phyloP scores from a whole-genome alignment of 2,888 invertebrate genomes.

The Selenia dentaria region DNA sequence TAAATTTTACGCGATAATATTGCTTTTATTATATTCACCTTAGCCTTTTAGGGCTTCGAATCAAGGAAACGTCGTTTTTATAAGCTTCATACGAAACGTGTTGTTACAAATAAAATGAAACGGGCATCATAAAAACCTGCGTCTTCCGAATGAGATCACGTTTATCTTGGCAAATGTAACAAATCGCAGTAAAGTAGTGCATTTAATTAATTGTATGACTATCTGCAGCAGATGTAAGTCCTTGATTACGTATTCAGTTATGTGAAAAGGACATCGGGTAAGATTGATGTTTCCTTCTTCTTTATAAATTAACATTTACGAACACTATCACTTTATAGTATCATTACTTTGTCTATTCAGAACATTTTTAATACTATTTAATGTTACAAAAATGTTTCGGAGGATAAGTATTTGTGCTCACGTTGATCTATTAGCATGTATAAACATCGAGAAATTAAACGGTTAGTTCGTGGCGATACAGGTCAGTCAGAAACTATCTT shows the following conservation, averaged over 20 bases:
- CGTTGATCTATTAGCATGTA: constrained; percentile 3
- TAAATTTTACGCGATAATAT: not conserved
- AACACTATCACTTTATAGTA: too few species aligned
- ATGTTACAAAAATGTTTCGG: not conserved
- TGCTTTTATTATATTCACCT: too few species aligned
- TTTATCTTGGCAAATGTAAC: constrained; percentile 16
- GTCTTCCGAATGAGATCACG: constrained; percentile 27
- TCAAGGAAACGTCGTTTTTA: not conserved
- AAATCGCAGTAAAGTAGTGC: constrained; percentile 19
- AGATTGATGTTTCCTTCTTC: constrained; percentile 37
- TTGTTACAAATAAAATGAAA: constrained; percentile 1
- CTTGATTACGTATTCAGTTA: constrained; percentile 50
- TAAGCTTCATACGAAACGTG: not conserved
- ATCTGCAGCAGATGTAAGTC: constrained; percentile 35
- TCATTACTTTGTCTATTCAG: too few species aligned
- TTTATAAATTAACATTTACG: constrained; percentile 6
- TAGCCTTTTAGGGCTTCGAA: not conserved
- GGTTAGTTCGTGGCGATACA: too few species aligned
- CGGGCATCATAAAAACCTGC: constrained; percentile 11
- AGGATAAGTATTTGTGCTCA: not conserved
- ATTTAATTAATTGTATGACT: constrained; percentile 26
- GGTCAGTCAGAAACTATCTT: constrained; percentile 1
- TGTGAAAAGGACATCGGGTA: constrained; percentile 47
- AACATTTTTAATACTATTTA: too few species aligned
- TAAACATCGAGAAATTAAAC: too few species aligned